phyloP scores from a whole-genome alignment of 1,140 invertebrate species.

The Drosophila lacteicornis region DNA sequence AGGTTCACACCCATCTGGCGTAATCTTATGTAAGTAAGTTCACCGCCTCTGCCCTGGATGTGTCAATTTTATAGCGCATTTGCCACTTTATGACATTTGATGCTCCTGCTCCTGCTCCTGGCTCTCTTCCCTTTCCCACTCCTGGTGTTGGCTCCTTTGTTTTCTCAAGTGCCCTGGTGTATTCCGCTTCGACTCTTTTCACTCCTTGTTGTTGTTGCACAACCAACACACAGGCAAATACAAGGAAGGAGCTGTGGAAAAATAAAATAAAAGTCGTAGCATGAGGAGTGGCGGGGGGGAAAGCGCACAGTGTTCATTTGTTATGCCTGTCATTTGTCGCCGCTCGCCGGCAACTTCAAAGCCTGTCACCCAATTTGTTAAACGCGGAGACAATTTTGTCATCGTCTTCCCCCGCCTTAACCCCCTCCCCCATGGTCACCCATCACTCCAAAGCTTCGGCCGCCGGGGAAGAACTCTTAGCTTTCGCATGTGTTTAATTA shows the following conservation, averaged over 20 bases:
- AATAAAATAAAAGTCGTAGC: constrained; percentile 38
- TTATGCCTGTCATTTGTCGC: constrained; percentile 84
- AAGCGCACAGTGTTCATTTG: constrained; percentile 79
- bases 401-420: constrained; percentile 27
- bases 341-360: constrained; percentile 75
- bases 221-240: constrained; percentile 11
- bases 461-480: constrained; percentile 46
- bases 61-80: constrained; percentile 76
- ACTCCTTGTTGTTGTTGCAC: constrained; percentile 38
- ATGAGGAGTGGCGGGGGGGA: constrained; percentile 16
- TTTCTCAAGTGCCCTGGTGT: constrained; percentile 71
- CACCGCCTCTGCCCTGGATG: constrained; percentile 53
- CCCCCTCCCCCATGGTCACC: not conserved
- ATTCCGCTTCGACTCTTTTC: constrained; percentile 33
- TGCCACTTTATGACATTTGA: constrained; percentile 73
- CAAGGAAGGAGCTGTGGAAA: constrained; percentile 26
- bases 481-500: constrained; percentile 76
- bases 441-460: constrained; percentile 27
- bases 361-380: constrained; percentile 80
- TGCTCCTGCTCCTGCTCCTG: constrained; percentile 27
- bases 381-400: constrained; percentile 74
- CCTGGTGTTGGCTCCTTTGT: constrained; percentile 55
- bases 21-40: constrained; percentile 55
- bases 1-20: constrained; percentile 61
- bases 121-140: not conserved